Percentiles rank a stretch among this genome's conserved stretches.
Evolutionary conservation across 2,888 invertebrate species (phyloP).

Genomic region (Caradrina kadenii): DNA sequence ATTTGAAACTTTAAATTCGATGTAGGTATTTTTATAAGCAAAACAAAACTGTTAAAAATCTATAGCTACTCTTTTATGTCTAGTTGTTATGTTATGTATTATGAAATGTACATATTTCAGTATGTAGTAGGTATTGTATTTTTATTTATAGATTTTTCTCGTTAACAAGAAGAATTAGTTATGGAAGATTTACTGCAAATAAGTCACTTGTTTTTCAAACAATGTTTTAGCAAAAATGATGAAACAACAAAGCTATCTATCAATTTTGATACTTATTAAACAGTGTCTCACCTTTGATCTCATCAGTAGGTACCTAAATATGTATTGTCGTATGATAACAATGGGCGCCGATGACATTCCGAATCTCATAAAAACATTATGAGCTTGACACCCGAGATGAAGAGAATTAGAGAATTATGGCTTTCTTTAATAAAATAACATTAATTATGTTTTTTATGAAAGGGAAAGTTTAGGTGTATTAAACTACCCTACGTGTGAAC

Average conservation of each 20-base stretch:
- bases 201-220: constrained; percentile 30
- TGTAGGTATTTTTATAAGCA: not conserved
- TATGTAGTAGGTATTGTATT: no score
- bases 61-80: no score
- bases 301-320: not conserved
- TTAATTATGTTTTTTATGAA: not conserved
- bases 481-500: no score
- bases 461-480: no score
- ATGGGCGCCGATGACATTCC: not conserved
- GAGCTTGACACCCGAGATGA: not conserved
- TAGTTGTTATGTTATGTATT: no score
- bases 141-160: constrained; percentile 6
- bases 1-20: not conserved
- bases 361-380: not conserved
- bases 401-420: not conserved
- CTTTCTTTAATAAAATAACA: not conserved
- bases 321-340: not conserved
- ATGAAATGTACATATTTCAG: no score
- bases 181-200: constrained; percentile 6
- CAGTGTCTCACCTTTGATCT: constrained; percentile 13
- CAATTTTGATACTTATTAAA: constrained; percentile 12
- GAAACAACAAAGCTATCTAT: not conserved
- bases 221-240: constrained; percentile 3
- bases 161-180: constrained; percentile 8
- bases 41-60: no score